Conservation (phyloP, 1,140 invertebrate species). For the Melitaea cinxia region DNA sequence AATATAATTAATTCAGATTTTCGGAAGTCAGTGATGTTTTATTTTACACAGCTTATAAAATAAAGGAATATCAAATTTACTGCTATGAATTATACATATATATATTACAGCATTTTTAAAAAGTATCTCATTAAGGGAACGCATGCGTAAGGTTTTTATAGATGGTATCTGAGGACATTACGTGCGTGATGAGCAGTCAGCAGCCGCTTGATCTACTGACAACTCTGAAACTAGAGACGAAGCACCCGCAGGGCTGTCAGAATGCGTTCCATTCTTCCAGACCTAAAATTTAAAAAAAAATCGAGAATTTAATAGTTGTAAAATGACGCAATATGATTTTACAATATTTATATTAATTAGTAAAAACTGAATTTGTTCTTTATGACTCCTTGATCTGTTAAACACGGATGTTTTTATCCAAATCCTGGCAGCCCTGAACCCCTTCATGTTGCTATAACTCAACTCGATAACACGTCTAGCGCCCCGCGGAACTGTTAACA, state of each 20-base stretch:
- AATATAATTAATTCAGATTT: too few relatives aligned
- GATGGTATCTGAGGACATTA: conserved; percentile 41
- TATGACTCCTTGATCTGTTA: too few relatives aligned
- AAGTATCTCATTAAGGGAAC: conserved; percentile 18
- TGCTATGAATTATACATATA: conserved; percentile 1
- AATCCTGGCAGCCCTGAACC: conserved; percentile 24
- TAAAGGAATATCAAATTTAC: neutral
- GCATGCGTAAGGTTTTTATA: conserved; percentile 27
- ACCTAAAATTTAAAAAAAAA: neutral
- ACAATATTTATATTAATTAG: too few relatives aligned
- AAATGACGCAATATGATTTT: neutral
- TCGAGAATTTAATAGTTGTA: too few relatives aligned
- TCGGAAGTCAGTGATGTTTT: too few relatives aligned
- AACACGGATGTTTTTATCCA: too few relatives aligned
- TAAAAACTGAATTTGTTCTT: too few relatives aligned
- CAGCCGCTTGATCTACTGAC: conserved; percentile 33
- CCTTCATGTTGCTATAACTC: conserved; percentile 65
- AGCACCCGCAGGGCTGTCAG: conserved; percentile 14
- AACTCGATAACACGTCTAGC: conserved; percentile 65
- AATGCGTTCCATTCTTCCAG: neutral
- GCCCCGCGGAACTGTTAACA: conserved; percentile 67
- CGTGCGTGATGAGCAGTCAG: conserved; percentile 38
- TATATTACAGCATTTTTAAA: conserved; percentile 24
- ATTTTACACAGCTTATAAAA: too few relatives aligned
- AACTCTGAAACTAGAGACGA: conserved; percentile 53